Conservation (phyloP, 1,140 invertebrate genomes). For the Rhagoletis zephyria region DNA sequence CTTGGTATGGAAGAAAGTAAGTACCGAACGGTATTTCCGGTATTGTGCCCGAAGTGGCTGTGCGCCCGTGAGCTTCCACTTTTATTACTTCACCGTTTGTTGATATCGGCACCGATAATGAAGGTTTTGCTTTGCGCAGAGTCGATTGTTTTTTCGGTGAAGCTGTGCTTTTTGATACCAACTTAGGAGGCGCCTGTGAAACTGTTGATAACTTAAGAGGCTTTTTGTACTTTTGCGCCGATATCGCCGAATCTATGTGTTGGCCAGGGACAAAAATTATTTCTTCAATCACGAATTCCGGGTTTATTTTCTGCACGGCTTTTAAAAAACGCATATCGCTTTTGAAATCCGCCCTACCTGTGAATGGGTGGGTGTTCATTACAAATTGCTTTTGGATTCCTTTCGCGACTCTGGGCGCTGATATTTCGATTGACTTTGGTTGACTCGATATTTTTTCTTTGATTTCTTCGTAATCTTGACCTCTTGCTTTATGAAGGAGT, state of each 20-base stretch:
- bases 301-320: conserved; percentile 66
- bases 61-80: conserved; percentile 70
- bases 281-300: conserved; percentile 69
- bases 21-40: conserved; percentile 68
- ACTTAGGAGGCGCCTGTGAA: not conserved
- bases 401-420: not conserved
- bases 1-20: conserved; percentile 67
- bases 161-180: not conserved
- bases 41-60: conserved; percentile 63
- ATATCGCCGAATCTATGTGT: conserved; percentile 60
- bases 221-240: not conserved
- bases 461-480: no score
- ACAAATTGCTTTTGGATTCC: not conserved
- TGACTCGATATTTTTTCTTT: no score
- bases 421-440: not conserved
- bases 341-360: conserved; percentile 59
- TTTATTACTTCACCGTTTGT: conserved; percentile 56
- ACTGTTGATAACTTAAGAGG: not conserved
- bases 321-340: conserved; percentile 62
- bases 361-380: no score
- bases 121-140: not conserved
- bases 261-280: conserved; percentile 66
- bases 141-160: conserved; percentile 30
- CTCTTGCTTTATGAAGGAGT: not conserved
- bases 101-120: not conserved